Base-by-base conservation (phyloP, 2,113 vertebrate genomes). In the Chlamydotis undulata region DNA sequence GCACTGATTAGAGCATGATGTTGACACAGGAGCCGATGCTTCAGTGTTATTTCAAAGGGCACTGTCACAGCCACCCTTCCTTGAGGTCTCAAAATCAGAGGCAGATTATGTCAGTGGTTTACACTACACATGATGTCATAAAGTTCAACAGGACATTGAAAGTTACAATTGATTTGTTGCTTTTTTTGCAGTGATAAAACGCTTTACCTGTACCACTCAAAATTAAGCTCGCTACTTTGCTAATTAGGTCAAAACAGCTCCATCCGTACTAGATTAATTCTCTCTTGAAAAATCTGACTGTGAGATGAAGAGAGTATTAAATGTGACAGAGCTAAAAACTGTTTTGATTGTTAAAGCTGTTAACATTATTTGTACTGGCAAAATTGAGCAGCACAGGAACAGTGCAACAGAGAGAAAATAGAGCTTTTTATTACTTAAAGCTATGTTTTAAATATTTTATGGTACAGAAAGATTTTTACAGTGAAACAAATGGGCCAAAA, bases 1-100 rank as follows among this genome's bases (percentile, higher is more conserved):
- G 80, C 76, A 95, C 96, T 96, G 96, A 97, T 97, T 97, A 97
- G 96, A 97, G 91, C 77, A 83, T 79, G 83, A 95, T 96, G 89
- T 94, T 97, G 97, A 96, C 96, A 92, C 64, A 91, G 80, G 71
- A 96, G 70, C 75, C 89, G 92, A 96, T 89, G 92, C 82, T 92
- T 97, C 94, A 86, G 65, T 93, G 85, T 82, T 97, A 96, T 95
- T 97, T 96, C 93, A 91, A 94, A 97, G 95, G 92, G 94, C 82
- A 90, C 91, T 89, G 87, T 89, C 89, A 94, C 85, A 89, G 85
- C 22, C 80, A 92, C 75, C 77, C 87, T 85, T 94, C 75, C 90
- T 65, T 74, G 50, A 91, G 84, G 74, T 89, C 41, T 97, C 79
- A 90, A 92, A 96, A 97, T 93, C 81, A 82, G 89, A 94, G 45